Base-by-base conservation (phyloP, 2,888 invertebrate species). In the Drosophila hamatofila region DNA sequence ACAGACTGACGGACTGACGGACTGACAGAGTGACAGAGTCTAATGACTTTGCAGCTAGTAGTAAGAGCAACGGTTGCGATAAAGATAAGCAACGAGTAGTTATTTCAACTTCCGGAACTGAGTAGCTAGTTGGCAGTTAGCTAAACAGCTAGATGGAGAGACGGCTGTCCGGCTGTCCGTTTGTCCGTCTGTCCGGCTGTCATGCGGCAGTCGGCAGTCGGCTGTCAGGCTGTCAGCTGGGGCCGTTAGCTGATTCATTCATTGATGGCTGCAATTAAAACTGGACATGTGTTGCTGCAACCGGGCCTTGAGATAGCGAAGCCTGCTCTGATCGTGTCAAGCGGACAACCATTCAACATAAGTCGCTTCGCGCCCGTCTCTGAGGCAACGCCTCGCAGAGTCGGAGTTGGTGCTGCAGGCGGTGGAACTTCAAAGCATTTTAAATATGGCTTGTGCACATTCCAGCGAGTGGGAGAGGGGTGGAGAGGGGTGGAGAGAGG, bases 311-410 rank as follows among this genome's bases (percentile, higher is more conserved):
- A 49, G 57, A 64, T 65, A 30, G 42, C 57, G 35, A 51, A 56
- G 57, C 25, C 52, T 81, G 88, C 85, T 79, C 88, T 72, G 82
- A 82, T 84, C 88, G 88, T 75, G 81, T 82, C 88, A 87, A 82
- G 66, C 60, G 68, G 80, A 87, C 82, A 82, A 65, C 66, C 85
- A 85, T 72, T 68, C 80, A 72, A 84, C 77, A 77, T 80, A 77
- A 77, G 80, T 80, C 27, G 79, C 57, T 78, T 86, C 87, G 81
- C 87, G 74, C 74, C 69, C 57, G 54, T 65, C 58, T 48, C 68
- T 46, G 54, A 56, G 88, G 60, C 88, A 76, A 88, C 88, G 77
- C 77, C 77, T 80, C 44, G 39, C 35, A 6, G 37, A 60, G 35
- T 16, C 35, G 42, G 6, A 30, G 48, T 39, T 42, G 61, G 27